Base-by-base conservation (phyloP, 2,797 vertebrate species). In the Discoglossus pictus region DNA sequence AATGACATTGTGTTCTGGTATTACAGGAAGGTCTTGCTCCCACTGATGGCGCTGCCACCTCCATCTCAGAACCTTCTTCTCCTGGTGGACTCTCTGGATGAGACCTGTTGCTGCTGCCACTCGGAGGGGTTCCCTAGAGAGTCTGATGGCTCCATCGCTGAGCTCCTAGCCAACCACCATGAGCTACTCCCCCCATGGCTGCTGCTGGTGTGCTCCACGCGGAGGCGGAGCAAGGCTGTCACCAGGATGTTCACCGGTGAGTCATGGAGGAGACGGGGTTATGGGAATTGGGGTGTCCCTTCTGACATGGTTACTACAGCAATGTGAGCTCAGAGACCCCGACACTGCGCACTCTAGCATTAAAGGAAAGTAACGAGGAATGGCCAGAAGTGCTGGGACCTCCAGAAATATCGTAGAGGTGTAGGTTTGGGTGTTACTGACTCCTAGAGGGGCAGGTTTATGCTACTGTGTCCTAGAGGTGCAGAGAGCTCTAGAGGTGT, bases 121-220 rank as follows among this genome's bases (percentile, higher is more conserved):
- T 79, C 67, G 11, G 21, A 73, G 11, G 42, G 72, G 17, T 74
- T 62, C 16, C 69, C 40, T 3, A 51, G 40, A 13, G 62, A 40
- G 13, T 75, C 48, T 31, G 84, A 80, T n/a, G 13, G 40, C 39
- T 89, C 87, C 68, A 88, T 93, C 20, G 83, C 86, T 0, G 83
- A 89, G 51, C 86, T 94, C 13, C 80, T 93, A 42, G 82, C 83
- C 4, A 73, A 68, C 27, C 82, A 90, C 74, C 83, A 85, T n/a
- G 84, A 89, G 67, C 83, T 90, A 35, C 76, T 94, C 63, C 91
- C 92, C 4, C 52, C 80, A 31, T 93, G 92, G 92, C 79, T 94
- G 70, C 83, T 92, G 34, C 80, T 94, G 27, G 75, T 93, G 58
- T 92, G 89, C 79, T 91, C 90, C 0, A 76, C 86, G n/a, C 89